Conservation (phyloP, 2,113 vertebrate species). For the Prionailurus bengalensis region DNA sequence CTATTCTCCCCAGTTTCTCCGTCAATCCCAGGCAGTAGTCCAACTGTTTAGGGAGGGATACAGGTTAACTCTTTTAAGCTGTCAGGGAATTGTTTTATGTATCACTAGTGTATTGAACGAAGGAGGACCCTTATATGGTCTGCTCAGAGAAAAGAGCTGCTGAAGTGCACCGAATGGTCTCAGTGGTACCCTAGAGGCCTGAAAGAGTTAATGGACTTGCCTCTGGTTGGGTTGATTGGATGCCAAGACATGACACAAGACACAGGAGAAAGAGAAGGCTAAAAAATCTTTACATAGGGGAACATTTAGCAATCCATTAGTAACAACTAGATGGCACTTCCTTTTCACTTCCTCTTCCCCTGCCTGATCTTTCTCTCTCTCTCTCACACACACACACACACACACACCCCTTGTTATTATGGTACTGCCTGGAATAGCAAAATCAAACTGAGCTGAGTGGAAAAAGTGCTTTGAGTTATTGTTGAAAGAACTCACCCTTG, state of each 20-base stretch:
- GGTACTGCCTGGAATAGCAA: neutral
- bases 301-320: constrained; percentile 53
- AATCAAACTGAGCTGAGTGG: neutral
- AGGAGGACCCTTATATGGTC: neutral
- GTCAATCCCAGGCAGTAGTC: neutral
- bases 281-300: constrained; percentile 5
- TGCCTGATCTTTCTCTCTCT: neutral
- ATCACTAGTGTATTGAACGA: constrained; percentile 42
- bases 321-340: constrained; percentile 15
- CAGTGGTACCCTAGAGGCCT: constrained; percentile 5
- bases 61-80: constrained; percentile 49
- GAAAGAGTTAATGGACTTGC: constrained; percentile 18
- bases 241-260: constrained; percentile 51
- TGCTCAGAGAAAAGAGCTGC: neutral
- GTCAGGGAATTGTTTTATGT: constrained; percentile 20
- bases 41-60: neutral
- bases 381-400: accelerated
- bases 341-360: neutral
- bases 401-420: neutral
- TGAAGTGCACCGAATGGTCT: neutral
- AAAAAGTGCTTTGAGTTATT: constrained; percentile 41
- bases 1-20: neutral
- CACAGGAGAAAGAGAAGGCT: neutral
- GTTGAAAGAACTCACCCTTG: neutral
- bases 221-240: neutral